A percentile compares a stretch with the other conserved stretches of the same genome.
Evolutionary conservation across 2,113 vertebrate genomes (phyloP).

Genomic region (Cnemophilus loriae): DNA sequence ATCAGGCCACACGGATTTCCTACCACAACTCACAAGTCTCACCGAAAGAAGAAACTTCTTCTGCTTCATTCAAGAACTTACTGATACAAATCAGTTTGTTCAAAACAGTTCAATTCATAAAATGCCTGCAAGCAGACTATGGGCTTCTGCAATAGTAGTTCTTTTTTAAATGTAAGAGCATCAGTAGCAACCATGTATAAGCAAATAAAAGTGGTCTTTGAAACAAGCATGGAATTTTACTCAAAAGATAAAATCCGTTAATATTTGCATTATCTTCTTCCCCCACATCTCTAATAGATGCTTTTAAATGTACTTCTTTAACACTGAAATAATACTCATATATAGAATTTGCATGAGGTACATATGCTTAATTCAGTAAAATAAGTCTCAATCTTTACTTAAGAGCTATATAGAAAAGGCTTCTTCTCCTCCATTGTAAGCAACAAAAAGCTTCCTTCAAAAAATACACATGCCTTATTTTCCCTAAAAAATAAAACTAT

Average conservation of each 20-base stretch:
- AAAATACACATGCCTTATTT: constrained; percentile 43
- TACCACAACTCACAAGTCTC: background rate
- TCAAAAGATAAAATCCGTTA: background rate
- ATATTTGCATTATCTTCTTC: background rate
- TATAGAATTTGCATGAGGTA: background rate
- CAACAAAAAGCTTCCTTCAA: constrained; percentile 7
- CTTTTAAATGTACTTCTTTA: background rate
- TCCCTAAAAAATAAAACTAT: constrained; percentile 41
- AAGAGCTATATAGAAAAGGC: background rate
- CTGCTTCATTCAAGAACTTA: background rate
- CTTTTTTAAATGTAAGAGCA: background rate
- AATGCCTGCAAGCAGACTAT: background rate
- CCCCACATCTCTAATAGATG: background rate
- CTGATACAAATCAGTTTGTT: background rate
- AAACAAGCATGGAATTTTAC: background rate
- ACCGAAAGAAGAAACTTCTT: background rate
- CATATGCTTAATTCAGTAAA: background rate
- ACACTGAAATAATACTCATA: background rate
- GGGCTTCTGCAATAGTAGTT: background rate
- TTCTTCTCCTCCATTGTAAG: background rate
- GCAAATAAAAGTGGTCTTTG: background rate
- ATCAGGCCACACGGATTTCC: background rate
- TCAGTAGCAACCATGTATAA: background rate
- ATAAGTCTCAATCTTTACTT: background rate
- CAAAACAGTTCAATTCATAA: background rate